Percentiles rank a stretch among this genome's conserved stretches.
Conservation (phyloP, 2,888 invertebrate species). For the Calliphora vomitoria region DNA sequence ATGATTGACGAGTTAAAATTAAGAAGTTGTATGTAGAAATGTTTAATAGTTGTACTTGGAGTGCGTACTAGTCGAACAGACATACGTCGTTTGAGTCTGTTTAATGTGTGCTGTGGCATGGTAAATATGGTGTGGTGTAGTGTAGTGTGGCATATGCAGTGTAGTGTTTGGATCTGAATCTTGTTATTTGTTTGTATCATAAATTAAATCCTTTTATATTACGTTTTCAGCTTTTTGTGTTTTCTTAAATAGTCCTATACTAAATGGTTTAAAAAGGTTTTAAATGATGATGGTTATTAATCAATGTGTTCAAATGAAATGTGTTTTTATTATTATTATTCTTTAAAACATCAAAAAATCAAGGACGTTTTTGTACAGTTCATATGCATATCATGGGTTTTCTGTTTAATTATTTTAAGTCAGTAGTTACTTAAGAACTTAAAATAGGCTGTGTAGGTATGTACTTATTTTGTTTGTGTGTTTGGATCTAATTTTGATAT, state of each 20-base stretch:
- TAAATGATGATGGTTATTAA: constrained; percentile 73
- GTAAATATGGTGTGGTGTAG: neutral
- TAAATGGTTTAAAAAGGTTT: constrained; percentile 71
- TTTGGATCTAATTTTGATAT: too few relatives aligned
- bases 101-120: constrained; percentile 17
- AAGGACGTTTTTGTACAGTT: constrained; percentile 47
- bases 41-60: constrained; percentile 39
- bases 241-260: constrained; percentile 49
- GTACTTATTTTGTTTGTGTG: too few relatives aligned
- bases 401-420: neutral
- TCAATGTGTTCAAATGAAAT: constrained; percentile 66
- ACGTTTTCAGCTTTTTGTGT: constrained; percentile 40
- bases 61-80: neutral
- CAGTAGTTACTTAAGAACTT: too few relatives aligned
- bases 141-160: constrained; percentile 4
- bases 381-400: neutral
- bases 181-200: constrained; percentile 68
- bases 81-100: neutral
- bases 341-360: constrained; percentile 26
- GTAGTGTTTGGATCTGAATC: constrained; percentile 7
- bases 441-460: too few relatives aligned
- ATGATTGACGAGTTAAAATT: constrained; percentile 81
- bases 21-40: constrained; percentile 77
- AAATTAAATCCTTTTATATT: constrained; percentile 72
- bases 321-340: constrained; percentile 51